Evolutionary conservation across 2,113 vertebrate genomes (phyloP).

Genomic region (Dromiciops gliroides): DNA sequence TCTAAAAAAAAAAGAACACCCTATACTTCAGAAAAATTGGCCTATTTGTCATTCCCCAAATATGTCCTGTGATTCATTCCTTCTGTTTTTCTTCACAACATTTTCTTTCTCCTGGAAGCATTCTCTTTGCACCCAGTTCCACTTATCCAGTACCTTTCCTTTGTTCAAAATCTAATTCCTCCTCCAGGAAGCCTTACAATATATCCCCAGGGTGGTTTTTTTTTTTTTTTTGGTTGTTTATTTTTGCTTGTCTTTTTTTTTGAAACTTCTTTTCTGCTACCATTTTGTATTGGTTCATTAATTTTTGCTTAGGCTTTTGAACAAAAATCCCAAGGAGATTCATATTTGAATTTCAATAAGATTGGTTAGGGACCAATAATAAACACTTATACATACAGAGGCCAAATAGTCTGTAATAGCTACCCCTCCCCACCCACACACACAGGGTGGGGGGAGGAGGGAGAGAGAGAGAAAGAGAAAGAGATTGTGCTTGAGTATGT

Average conservation of each 20-base stretch:
- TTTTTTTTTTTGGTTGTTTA: too few species aligned
- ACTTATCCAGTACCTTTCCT: neutral
- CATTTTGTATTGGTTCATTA: neutral
- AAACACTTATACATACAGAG: neutral
- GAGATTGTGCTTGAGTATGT: neutral
- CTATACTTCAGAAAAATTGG: neutral
- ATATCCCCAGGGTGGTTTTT: neutral
- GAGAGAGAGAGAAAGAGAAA: too few species aligned
- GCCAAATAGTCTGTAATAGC: neutral
- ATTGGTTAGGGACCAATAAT: neutral
- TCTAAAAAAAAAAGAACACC: too few species aligned
- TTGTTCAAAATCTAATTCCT: neutral
- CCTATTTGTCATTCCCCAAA: neutral
- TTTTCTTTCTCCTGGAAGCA: neutral
- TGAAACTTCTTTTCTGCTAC: neutral
- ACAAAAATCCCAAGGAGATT: neutral
- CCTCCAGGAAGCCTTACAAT: neutral
- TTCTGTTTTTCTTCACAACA: neutral
- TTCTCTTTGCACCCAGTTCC: neutral
- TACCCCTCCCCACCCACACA: too few species aligned
- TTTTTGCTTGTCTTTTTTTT: neutral
- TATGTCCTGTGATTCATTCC: neutral
- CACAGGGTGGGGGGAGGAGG: too few species aligned
- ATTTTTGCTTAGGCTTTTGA: neutral
- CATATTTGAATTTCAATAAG: neutral